A percentile compares a stretch with the other conserved stretches of the same genome.
Evolutionary conservation across 1,140 invertebrate genomes (phyloP).

Genomic region (Octopus sinensis): DNA sequence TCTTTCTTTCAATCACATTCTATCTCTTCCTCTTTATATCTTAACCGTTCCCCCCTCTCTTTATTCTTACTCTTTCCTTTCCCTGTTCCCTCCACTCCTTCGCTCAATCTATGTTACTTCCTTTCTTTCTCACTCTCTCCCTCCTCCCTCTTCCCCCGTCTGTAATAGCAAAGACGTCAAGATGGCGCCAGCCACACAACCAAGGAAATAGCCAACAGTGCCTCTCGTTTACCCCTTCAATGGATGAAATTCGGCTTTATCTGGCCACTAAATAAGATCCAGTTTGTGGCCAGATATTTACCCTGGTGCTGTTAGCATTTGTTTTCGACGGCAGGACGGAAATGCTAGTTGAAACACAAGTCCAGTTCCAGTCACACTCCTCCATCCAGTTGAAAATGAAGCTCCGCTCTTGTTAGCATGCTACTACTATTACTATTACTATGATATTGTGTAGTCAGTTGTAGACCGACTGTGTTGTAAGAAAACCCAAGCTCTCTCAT

Average conservation of each 20-base stretch:
- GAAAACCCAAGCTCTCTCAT: no score
- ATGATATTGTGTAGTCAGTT: no score
- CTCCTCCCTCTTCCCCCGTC: not conserved
- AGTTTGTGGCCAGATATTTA: not conserved
- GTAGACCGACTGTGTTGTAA: no score
- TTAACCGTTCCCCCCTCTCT: not conserved
- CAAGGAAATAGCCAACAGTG: not conserved
- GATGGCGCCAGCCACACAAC: not conserved
- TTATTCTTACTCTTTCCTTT: not conserved
- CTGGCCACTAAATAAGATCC: not conserved
- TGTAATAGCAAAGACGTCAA: constrained; percentile 1
- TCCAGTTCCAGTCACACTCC: no score
- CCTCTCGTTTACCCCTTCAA: not conserved
- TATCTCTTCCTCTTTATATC: not conserved
- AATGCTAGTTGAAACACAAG: no score
- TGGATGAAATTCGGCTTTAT: not conserved
- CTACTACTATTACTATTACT: no score
- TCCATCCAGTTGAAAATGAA: no score
- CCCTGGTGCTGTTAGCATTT: not conserved
- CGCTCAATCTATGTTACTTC: not conserved
- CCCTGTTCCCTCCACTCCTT: not conserved
- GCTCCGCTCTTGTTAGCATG: no score
- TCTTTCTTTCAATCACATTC: not conserved
- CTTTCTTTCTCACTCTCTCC: not conserved
- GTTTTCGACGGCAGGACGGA: no score